These are phyloP conservation scores for Sitta carolinensis DNA, from an alignment of 2,797 vertebrate species.

Conservation along the genomic window DNA sequence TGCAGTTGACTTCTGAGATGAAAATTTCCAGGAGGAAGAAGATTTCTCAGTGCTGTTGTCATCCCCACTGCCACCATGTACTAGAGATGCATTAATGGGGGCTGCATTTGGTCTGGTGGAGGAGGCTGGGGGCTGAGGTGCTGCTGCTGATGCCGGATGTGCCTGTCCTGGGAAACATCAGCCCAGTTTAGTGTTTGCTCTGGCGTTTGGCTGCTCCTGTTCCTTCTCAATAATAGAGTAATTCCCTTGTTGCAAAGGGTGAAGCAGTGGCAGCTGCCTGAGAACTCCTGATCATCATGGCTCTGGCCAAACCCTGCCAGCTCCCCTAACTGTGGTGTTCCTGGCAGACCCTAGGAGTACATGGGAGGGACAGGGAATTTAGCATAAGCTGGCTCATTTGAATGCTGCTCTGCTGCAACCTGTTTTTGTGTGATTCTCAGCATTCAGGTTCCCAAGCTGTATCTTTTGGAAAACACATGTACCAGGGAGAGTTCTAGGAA, in stretches of 20 bases:
- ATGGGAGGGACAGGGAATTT: neutral
- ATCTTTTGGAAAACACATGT: neutral
- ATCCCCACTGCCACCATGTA: neutral
- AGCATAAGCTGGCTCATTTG: neutral
- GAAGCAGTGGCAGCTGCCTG: neutral
- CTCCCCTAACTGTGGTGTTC: neutral
- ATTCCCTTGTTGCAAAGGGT: rapidly evolving
- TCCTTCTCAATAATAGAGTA: neutral
- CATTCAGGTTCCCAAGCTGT: neutral
- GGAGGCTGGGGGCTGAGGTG: neutral
- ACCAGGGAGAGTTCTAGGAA: neutral
- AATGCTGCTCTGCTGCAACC: neutral
- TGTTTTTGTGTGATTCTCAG: neutral
- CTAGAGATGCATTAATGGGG: rapidly evolving
- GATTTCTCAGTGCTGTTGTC: neutral
- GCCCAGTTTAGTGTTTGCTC: neutral
- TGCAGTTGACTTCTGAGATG: neutral
- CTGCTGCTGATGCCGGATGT: neutral
- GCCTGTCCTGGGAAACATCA: neutral
- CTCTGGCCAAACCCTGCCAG: neutral
- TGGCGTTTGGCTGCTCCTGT: neutral
- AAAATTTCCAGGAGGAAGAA: neutral
- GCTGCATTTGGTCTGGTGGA: neutral
- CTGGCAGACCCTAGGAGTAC: neutral
- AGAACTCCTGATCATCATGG: neutral